phyloP scores from a whole-genome alignment of 2,113 vertebrate species.

The Lucifuga dentata region DNA sequence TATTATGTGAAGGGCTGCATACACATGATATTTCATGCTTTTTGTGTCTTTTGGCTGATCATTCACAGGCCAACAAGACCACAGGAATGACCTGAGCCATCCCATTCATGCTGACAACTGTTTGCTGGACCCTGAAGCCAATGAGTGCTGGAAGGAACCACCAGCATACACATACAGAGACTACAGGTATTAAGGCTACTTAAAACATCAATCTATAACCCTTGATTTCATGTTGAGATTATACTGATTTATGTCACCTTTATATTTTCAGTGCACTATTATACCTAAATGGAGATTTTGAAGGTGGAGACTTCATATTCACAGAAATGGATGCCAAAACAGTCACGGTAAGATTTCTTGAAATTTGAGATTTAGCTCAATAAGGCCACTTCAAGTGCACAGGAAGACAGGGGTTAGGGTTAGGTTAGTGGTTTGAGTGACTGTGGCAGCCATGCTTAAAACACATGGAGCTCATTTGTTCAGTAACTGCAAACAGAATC shows the following conservation, averaged over 20 bases:
- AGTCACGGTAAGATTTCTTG: conserved; percentile 89
- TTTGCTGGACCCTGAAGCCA: conserved; percentile 93
- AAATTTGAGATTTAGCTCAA: not conserved
- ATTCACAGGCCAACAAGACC: conserved; percentile 91
- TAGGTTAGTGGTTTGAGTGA: too few relatives aligned
- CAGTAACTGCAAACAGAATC: too few relatives aligned
- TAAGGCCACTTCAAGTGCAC: too few relatives aligned
- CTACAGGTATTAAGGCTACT: conserved; percentile 85
- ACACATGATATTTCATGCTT: not conserved
- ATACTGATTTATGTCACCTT: not conserved
- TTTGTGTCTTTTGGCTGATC: not conserved
- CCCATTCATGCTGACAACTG: conserved; percentile 99
- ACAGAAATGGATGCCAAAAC: conserved; percentile 98
- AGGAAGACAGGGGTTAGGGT: too few relatives aligned
- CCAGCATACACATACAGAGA: conserved; percentile 96
- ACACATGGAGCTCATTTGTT: too few relatives aligned
- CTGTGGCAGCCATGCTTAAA: too few relatives aligned
- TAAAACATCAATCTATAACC: not conserved
- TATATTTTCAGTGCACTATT: conserved; percentile 88
- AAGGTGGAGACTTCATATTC: conserved; percentile 98
- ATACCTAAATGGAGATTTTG: conserved; percentile 96
- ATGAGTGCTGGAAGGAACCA: conserved; percentile 96
- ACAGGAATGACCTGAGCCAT: conserved; percentile 95
- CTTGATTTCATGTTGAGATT: not conserved
- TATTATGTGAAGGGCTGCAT: conserved; percentile 5